phyloP scores from a whole-genome alignment of 1,140 invertebrate species.

The Eriocheir sinensis region DNA sequence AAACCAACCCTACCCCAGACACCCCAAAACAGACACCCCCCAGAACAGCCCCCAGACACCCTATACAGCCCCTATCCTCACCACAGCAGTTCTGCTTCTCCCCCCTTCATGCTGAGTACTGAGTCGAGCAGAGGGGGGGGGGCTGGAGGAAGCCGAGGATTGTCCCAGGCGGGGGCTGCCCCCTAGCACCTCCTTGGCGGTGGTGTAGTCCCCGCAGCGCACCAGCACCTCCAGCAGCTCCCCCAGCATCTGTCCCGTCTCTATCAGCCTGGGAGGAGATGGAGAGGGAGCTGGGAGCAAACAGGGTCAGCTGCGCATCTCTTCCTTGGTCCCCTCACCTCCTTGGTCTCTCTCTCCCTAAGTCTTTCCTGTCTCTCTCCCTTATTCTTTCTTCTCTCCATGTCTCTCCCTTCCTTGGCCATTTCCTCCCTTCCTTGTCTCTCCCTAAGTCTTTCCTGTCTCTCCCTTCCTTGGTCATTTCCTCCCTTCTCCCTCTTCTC shows the following conservation, averaged over 20 bases:
- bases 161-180: neutral
- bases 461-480: no score
- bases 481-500: no score
- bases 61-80: neutral
- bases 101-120: neutral
- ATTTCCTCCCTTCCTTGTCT: no score
- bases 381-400: no score
- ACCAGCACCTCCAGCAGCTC: slow-evolving; percentile 53
- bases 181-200: slow-evolving; percentile 41
- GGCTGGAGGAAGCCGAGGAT: slow-evolving; percentile 25
- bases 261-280: slow-evolving; percentile 41
- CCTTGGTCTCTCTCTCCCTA: no score
- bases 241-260: slow-evolving; percentile 63
- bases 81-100: slow-evolving; percentile 48
- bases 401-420: no score
- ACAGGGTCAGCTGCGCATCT: no score
- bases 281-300: no score
- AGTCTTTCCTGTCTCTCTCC: no score
- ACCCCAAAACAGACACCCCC: neutral
- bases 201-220: slow-evolving; percentile 41
- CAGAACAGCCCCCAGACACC: neutral
- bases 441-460: no score
- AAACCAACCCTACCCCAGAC: no score
- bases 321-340: no score
- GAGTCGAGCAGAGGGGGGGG: neutral